These are phyloP conservation scores for Poecilia picta DNA, from an alignment of 2,797 vertebrate genomes.

Conservation along the genomic window DNA sequence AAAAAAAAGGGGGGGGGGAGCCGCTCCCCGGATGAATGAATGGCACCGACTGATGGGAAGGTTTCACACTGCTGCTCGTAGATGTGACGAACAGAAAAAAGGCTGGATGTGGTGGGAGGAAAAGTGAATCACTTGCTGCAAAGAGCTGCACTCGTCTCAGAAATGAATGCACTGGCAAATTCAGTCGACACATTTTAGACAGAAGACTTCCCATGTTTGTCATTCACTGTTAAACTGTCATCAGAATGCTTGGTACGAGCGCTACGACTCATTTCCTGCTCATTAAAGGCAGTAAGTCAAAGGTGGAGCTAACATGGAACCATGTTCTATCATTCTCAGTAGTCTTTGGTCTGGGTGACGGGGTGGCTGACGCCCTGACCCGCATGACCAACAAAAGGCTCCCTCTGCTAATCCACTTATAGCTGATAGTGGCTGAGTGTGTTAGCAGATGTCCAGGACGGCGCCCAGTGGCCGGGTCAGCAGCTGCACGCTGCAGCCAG, in stretches of 20 bases:
- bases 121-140: conserved; percentile 31
- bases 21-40: conserved; percentile 40
- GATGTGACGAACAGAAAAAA: conserved; percentile 46
- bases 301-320: conserved; percentile 25
- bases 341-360: conserved; percentile 37
- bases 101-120: conserved; percentile 22
- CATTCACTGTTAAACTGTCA: conserved; percentile 15
- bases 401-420: conserved; percentile 67
- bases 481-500: conserved; percentile 54
- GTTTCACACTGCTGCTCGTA: conserved; percentile 18
- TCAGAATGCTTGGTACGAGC: conserved; percentile 11
- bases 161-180: conserved; percentile 50
- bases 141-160: conserved; percentile 35
- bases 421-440: conserved; percentile 49
- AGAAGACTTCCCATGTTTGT: conserved; percentile 33
- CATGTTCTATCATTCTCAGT: conserved; percentile 15
- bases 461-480: conserved; percentile 59
- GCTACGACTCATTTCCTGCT: conserved; percentile 28
- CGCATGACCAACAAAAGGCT: conserved; percentile 42
- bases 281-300: conserved; percentile 32
- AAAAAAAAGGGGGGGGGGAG: conserved; percentile 25
- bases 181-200: conserved; percentile 31
- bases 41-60: conserved; percentile 39
- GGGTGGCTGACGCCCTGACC: conserved; percentile 20
- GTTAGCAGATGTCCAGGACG: conserved; percentile 70